Evolutionary conservation across 2,888 invertebrate genomes (phyloP), one percentile per base, ranked within the genome.

Genomic region (Cyclophora albipunctata): DNA sequence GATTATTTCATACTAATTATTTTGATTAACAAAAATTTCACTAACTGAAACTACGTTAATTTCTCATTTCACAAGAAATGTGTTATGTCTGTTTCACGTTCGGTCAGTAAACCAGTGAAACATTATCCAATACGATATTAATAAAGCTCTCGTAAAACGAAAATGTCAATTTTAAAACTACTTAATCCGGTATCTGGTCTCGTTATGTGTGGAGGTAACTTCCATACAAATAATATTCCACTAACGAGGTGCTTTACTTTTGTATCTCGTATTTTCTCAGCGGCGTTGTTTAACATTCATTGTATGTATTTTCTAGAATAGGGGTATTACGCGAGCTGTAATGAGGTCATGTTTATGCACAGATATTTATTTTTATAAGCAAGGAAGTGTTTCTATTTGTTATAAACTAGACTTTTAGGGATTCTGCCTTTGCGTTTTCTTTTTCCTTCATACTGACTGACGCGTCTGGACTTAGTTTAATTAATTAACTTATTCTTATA

Each of bases 171-270:
- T 37, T 43, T 20, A 20, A 42, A 42, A 48, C 40, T 53, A 34
- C 42, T 46, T 35, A 34, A 57, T 44, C 42, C 41, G 40, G 47
- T 42, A 41, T 52, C 42, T 35, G 42, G 35, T 56, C 51, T 49
- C 51, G 52, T 50, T 51, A 50, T 46, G 52, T 51, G 53, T 52
- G 54, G 45, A 52, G 37, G 37, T 37, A 47, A 45, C 45, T 50
- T 45, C 51, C 53, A 52, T 52, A 57, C 57, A 57, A 58, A 59
- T 59, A 61, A 56, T 54, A 52, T 47, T 54, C 20, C 46, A 55
- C 61, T 65, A 63, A 65, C 59, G 60, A 64, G 59, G 56, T 59
- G 57, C 55, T 59, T 56, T 55, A 46, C 59, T 56, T 47, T 46
- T 47, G 50, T 52, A 47, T 53, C 51, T 53, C 51, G 53, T 50